Base-by-base conservation (phyloP, 1,140 invertebrate genomes). In the Drosophila obscura region DNA sequence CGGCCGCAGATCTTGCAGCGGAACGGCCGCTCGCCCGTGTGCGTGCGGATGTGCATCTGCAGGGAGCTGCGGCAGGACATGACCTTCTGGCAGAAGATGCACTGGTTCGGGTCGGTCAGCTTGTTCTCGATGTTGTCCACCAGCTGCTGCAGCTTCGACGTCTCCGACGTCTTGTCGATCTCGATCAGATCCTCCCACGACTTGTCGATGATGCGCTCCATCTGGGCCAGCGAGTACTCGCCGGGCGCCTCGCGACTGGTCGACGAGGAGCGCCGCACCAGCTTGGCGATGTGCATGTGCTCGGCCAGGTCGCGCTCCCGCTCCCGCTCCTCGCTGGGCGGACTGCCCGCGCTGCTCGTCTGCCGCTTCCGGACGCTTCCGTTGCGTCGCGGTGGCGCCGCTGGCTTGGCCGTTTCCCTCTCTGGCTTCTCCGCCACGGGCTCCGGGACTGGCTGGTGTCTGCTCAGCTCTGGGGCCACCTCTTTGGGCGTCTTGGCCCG, bases 21-120 rank as follows among this genome's bases (percentile, higher is more conserved):
- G 92, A 99, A 99, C 0, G 98, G 98, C 56, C 98, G 93, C 92
- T 99, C 98, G 2, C 98, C 97, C 0, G 91, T 92, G 44, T 91
- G 91, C n/a, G 97, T 98, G 63, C 97, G 93, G 92, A 99, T 99
- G 93, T 99, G 99, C 98, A 99, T 99, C 93, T 99, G 98, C 31
- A 99, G 93, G 4, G 98, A 98, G 92, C 97, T 98, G 92, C 99
- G 99, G 92, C 98, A 99, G 46, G 98, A 99, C 26, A 99, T 94
- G 28, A 99, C 97, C 69, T 98, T 94, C 91, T 99, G 97, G 91
- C 99, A 99, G 68, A 99, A 98, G 11, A 99, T 96, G 93, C 99
- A 99, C 93, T 99, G 97, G 91, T 99, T 99, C 0, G 98, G 98
- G 93, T 99, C 98, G 2, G 96, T 97, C 61, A 98, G 92, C 93